Evolutionary conservation across 1,140 invertebrate species (phyloP), one percentile per base, ranked within the genome.

Genomic region (Drosophila willistoni): DNA sequence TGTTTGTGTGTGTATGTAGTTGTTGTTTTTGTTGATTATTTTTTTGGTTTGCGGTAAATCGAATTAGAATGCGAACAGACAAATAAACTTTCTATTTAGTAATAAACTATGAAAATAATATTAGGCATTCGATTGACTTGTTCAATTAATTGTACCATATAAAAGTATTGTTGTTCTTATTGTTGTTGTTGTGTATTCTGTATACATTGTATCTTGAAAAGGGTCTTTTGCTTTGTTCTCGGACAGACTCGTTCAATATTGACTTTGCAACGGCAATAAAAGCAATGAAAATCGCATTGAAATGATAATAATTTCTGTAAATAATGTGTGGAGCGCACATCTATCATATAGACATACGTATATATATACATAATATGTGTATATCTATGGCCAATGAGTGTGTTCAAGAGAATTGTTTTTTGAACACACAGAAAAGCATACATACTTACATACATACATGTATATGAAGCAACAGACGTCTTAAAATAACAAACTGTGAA

Each of bases 241-340:
- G 44, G 44, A 51, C 44, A 51, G 44, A 51, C 44, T 51, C 44
- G 17, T 19, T 74, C 71, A 86, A 85, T 86, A 86, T 85, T 85
- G 67, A 63, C 60, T 57, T 71, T 86, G 81, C 47, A 73, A 63
- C 54, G 64, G 74, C 80, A 83, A 79, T 74, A 83, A 81, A 83
- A 71, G 71, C 71, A 71, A 62, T 79, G 78, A 75, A 78, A 85
- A 86, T 85, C 74, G 70, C 81, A 85, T 69, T 69, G 68, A 77
- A 85, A 81, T 78, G 81, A 78, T 85, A 85, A 85, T 85, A 74
- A 86, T 66, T 86, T 81, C 70, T 86, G 74, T 74, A 81, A 85
- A 85, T 78, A 77, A 29, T 56, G 57, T 55, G 51, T 54, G 60
- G 60, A 63, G 44, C 7, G 7, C 44, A 51, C 44, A 51, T 19